phyloP scores from a whole-genome alignment of 2,888 invertebrate species.

The Thalpophila matura region DNA sequence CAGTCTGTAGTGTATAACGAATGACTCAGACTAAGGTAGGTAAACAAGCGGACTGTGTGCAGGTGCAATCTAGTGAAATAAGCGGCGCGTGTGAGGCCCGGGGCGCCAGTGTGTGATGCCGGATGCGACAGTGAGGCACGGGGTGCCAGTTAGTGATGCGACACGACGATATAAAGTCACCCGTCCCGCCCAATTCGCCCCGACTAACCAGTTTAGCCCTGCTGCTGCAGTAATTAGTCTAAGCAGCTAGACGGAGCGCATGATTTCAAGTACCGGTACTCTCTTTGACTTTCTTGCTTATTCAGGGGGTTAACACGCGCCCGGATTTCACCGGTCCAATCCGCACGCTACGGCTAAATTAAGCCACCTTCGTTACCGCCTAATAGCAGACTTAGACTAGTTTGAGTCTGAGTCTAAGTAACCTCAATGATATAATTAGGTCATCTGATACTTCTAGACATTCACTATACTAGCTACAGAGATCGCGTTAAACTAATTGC shows the following conservation, averaged over 20 bases:
- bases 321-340: conserved; percentile 57
- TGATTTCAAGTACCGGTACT: conserved; percentile 69
- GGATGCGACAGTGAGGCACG: too few species aligned
- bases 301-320: conserved; percentile 68
- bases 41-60: conserved; percentile 58
- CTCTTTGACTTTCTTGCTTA: conserved; percentile 75
- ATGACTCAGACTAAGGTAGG: conserved; percentile 31
- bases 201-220: conserved; percentile 83
- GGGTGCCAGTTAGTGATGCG: too few species aligned
- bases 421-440: conserved; percentile 45
- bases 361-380: conserved; percentile 37
- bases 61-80: conserved; percentile 72
- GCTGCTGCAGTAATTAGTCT: conserved; percentile 86
- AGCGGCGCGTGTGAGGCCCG: conserved; percentile 58
- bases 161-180: conserved; percentile 67
- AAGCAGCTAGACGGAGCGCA: conserved; percentile 78
- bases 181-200: conserved; percentile 62
- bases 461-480: conserved; percentile 24
- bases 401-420: conserved; percentile 17
- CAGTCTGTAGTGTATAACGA: conserved; percentile 20
- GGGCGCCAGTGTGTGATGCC: too few species aligned
- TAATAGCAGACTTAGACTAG: conserved; percentile 29
- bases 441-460: conserved; percentile 23
- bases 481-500: conserved; percentile 42
- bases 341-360: conserved; percentile 37